Evolutionary conservation across 2,888 invertebrate genomes (phyloP), one percentile per base, ranked within the genome.

Genomic region (Pammene fasciana): DNA sequence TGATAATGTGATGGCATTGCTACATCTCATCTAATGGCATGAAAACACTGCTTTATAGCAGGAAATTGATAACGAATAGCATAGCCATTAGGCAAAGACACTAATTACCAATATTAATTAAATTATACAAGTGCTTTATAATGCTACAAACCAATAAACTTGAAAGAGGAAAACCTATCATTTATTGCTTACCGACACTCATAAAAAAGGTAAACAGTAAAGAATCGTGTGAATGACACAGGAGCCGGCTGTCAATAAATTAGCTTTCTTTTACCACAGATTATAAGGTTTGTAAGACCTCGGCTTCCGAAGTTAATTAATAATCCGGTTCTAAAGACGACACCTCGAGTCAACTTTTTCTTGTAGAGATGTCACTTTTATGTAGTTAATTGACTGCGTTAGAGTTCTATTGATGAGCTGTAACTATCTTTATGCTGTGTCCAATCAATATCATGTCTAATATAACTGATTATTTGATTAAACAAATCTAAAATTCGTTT

Each of bases 231-330:
- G 75, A 76, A 76, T 75, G 74, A 76, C 74, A 71, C 67, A 8
- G 59, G 16, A 56, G 71, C 70, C 46, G 71, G 62, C 26, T 68
- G 70, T 73, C 78, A 78, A 83, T 81, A 79, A 78, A 79, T 81
- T 75, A 75, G 75, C 82, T 84, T 82, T 83, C 83, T 80, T 82
- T 80, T 82, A 48, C 57, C 64, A 57, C 56, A 54, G 62, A 52
- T 59, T 60, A 64, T 3, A 71, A 26, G 72, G 68, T 68, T 59
- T 60, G 57, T 1, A 70, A 75, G 68, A 70, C 67, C 54, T 48
- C 65, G 55, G 72, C 75, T 77, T 76, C 76, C 76, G 74, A 75
- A 72, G 74, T 72, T 72, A 73, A 78, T 78, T 75, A 76, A 75
- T 74, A 71, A 75, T 72, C 76, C 67, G 73, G 75, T 75, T 74